Conservation (phyloP, 2,113 vertebrate species). For the Notothenia rossii region DNA sequence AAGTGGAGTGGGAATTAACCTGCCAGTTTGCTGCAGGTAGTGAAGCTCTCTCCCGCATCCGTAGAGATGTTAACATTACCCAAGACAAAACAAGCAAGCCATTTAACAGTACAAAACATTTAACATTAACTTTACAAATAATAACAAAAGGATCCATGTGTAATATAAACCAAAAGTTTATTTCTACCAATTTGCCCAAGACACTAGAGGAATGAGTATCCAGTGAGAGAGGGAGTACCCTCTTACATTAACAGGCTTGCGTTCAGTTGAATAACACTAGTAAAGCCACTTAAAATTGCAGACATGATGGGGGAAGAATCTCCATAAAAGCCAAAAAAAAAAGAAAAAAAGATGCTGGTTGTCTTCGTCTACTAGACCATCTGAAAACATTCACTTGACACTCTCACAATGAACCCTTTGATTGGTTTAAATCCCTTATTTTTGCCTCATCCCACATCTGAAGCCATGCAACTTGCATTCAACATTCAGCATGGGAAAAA, state of each 20-base stretch:
- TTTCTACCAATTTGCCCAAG: constrained; percentile 88
- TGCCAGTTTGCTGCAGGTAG: constrained; percentile 60
- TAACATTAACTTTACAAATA: constrained; percentile 84
- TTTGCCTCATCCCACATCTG: constrained; percentile 76
- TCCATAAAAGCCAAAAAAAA: constrained; percentile 78
- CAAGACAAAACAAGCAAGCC: constrained; percentile 77
- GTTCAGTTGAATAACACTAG: constrained; percentile 84
- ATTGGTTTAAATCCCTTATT: constrained; percentile 80
- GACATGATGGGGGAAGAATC: constrained; percentile 79
- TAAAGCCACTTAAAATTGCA: constrained; percentile 87
- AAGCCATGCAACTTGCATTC: constrained; percentile 84
- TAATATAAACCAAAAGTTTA: constrained; percentile 89
- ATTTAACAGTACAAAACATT: constrained; percentile 81
- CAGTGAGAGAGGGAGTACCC: constrained; percentile 84
- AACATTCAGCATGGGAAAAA: constrained; percentile 74
- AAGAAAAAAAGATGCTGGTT: constrained; percentile 69
- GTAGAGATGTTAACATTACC: constrained; percentile 74
- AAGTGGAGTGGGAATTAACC: constrained; percentile 64
- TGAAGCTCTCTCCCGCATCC: constrained; percentile 65
- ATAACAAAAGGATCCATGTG: constrained; percentile 82
- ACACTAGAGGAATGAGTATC: constrained; percentile 87
- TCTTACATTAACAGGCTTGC: constrained; percentile 86
- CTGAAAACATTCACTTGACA: constrained; percentile 81
- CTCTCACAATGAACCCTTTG: constrained; percentile 79
- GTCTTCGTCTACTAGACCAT: constrained; percentile 80